Base-by-base conservation (phyloP, 2,888 invertebrate genomes). In the Nomada ruficornis region DNA sequence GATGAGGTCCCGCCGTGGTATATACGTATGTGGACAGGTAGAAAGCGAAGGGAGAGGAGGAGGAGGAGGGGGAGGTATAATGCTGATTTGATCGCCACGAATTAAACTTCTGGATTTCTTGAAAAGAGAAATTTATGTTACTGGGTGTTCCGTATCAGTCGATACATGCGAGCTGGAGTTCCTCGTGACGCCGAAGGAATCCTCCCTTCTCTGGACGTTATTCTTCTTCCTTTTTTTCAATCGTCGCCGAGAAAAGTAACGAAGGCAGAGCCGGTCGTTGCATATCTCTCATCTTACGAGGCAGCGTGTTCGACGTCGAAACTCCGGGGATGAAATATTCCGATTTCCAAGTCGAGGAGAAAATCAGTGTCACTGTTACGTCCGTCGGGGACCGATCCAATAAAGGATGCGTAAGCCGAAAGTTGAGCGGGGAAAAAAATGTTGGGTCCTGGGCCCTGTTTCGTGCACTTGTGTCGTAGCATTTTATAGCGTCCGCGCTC, bases 391-490 rank as follows among this genome's bases (percentile, higher is more conserved):
- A 62, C 2, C 54, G 20, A 65, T 20, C 26, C 18, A 36, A 42
- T 62, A n/a, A 68, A 69, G 69, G 55, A 77, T 57, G 54, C n/a
- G 63, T 60, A 70, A 68, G 60, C 44, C 63, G 71, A 82, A 82
- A 75, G 59, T 77, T 63, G 18, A 69, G 29, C 29, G 47, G n/a
- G n/a, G n/a, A 7, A 29, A 18, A n/a, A 77, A 62, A 18, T 29
- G 64, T 59, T 42, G 76, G 76, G 67, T 77, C 78, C 84, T 76
- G 84, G 76, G 82, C 76, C 76, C 78, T 76, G 84, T 72, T 36
- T 76, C 70, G 54, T 83, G 82, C 68, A 29, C 75, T 80, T 84
- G 80, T 67, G 80, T 76, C 62, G 77, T 67, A 76, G 57, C 26
- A 23, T 57, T 83, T 85, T 74, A 63, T 57, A 74, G 54, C 68